phyloP scores from a whole-genome alignment of 2,888 invertebrate species.

The Pammene aurita region DNA sequence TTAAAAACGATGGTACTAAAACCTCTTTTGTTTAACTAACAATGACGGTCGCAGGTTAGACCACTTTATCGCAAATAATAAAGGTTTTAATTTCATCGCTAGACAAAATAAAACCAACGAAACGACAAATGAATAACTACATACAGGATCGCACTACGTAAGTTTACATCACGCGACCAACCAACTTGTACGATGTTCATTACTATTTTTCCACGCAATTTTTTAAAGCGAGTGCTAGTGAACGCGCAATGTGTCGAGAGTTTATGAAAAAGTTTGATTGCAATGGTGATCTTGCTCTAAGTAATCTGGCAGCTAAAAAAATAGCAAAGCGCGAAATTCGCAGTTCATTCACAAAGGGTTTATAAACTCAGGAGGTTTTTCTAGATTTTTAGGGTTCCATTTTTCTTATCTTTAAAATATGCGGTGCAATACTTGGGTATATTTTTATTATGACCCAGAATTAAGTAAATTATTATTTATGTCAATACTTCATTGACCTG shows the following conservation, averaged over 20 bases:
- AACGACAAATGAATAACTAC: constrained; percentile 32
- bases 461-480: too few relatives aligned
- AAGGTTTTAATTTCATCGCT: constrained; percentile 35
- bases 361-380: constrained; percentile 49
- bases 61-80: constrained; percentile 32
- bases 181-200: constrained; percentile 5
- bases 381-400: constrained; percentile 42
- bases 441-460: too few relatives aligned
- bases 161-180: background rate
- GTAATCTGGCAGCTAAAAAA: constrained; percentile 36
- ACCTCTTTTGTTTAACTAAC: constrained; percentile 22
- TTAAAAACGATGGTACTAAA: constrained; percentile 23
- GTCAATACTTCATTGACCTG: too few relatives aligned
- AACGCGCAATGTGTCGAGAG: constrained; percentile 6
- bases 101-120: constrained; percentile 38
- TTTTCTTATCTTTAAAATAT: background rate
- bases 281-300: constrained; percentile 8
- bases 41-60: constrained; percentile 29
- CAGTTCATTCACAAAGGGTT: constrained; percentile 50
- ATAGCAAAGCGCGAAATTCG: constrained; percentile 33
- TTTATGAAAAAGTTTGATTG: background rate
- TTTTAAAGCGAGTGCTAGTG: background rate
- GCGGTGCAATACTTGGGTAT: background rate
- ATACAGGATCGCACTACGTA: constrained; percentile 7
- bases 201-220: background rate